Evolutionary conservation across 30 jellyfish, hydroid and myxozoan genomes (phyloP), one percentile per base, ranked within the genome.

Genomic region (Sanderia malayensis): DNA sequence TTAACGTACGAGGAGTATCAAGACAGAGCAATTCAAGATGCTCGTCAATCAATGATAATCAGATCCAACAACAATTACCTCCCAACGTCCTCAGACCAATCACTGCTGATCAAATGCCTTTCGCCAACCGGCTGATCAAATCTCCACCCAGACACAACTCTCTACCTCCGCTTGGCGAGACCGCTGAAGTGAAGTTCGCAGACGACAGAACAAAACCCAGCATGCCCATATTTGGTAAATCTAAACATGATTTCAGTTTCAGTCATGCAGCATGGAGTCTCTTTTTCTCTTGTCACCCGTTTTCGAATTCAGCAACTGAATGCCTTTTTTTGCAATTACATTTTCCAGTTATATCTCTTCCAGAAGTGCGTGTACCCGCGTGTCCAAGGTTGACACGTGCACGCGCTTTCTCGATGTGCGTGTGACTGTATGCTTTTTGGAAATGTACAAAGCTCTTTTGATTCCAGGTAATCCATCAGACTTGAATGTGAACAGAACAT

Each of bases 1-100:
- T 86, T 45, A 86, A 79, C 32, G 47, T 86, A 8, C 84, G 96
- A 26, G 96, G 96, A 46, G 80, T 78, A 0, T 86, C 96, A 22
- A 78, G 96, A 47, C 82, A 71, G 44, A 63, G 87, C 29, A 61
- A 31, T 31, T 15, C 41, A 55, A 37, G 74, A 31, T 32, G 37
- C 4, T 66, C 78, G 2, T 2, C 18, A 25, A 22, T 81, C 46
- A 85, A 65, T 4, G 84, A 60, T 15, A 80, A 81, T 29, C 30
- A 68, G 32, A 74, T 68, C 18, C 61, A 24, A 62, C 61, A 65
- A 17, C 61, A 24, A 62, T 37, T 47, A 17, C 34, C 85, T 31
- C 60, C 93, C 44, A 81, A 34, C 44, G 64, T 66, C 0, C 31
- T 79, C 2, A 72, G 94, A 2, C 87, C 94, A 7, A 73, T 82